phyloP scores from a whole-genome alignment of 2,888 invertebrate genomes.

The Cerceris ruficornis region DNA sequence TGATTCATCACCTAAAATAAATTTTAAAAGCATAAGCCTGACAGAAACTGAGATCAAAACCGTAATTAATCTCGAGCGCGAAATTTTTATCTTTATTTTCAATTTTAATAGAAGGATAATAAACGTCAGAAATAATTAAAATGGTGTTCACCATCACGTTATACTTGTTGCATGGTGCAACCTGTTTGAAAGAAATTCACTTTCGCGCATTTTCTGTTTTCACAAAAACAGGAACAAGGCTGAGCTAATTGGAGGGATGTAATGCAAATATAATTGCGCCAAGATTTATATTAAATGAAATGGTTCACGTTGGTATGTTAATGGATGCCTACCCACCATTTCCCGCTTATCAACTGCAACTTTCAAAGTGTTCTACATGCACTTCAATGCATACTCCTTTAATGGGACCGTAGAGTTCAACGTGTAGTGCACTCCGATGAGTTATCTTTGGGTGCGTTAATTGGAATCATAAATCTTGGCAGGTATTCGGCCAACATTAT shows the following conservation, averaged over 20 bases:
- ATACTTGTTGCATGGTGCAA: background rate
- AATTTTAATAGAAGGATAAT: too few species aligned
- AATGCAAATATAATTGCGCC: constrained; percentile 17
- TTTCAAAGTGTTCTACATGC: constrained; percentile 1
- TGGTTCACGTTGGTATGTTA: constrained; percentile 25
- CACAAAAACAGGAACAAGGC: background rate
- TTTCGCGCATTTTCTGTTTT: background rate
- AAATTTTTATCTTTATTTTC: too few species aligned
- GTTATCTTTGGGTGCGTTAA: constrained; percentile 33
- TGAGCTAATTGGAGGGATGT: background rate
- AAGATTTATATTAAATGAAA: constrained; percentile 25
- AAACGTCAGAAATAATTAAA: too few species aligned
- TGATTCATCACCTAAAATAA: too few species aligned
- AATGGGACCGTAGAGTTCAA: constrained; percentile 2
- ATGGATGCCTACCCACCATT: constrained; percentile 26
- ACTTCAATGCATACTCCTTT: background rate
- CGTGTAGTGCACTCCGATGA: constrained; percentile 9
- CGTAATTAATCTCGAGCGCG: too few species aligned
- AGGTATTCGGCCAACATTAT: constrained; percentile 21
- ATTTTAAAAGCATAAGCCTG: too few species aligned
- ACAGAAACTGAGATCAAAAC: too few species aligned
- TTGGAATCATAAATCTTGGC: constrained; percentile 11
- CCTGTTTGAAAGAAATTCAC: background rate
- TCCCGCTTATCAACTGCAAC: constrained; percentile 20
- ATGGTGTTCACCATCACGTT: background rate